Conservation (phyloP, 2,113 vertebrate species). For the cattle (Bos taurus) region DNA sequence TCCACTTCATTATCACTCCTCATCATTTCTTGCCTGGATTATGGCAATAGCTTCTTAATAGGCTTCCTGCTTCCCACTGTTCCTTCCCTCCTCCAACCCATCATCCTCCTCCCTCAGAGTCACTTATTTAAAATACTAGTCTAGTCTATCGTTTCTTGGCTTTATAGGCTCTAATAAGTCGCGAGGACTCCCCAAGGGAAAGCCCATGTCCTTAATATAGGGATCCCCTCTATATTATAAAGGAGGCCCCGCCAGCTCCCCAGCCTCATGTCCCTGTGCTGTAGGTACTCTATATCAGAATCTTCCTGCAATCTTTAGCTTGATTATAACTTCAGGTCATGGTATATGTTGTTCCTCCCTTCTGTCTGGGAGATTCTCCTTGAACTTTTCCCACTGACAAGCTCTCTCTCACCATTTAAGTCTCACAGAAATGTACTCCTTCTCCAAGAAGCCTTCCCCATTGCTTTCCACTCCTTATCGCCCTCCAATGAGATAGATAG, state of each 20-base stretch:
- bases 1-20: neutral
- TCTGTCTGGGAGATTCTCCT: neutral
- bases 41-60: neutral
- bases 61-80: neutral
- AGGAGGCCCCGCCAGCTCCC: neutral
- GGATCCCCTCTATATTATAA: neutral
- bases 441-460: neutral
- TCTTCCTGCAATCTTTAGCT: neutral
- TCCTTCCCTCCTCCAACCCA: neutral
- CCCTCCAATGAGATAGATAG: neutral
- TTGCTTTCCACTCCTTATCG: neutral
- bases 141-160: neutral
- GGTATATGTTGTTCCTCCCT: neutral
- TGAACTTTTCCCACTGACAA: neutral
- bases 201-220: neutral
- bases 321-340: neutral
- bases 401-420: neutral
- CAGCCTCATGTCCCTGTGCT: neutral
- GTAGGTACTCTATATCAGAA: neutral
- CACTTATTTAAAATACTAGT: neutral
- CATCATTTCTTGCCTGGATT: neutral
- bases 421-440: neutral
- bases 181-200: neutral
- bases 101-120: neutral
- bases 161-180: neutral